A percentile compares a stretch with the other conserved stretches of the same genome.
Evolutionary conservation across 2,113 vertebrate genomes (phyloP).

Genomic region (human (Homo sapiens)): DNA sequence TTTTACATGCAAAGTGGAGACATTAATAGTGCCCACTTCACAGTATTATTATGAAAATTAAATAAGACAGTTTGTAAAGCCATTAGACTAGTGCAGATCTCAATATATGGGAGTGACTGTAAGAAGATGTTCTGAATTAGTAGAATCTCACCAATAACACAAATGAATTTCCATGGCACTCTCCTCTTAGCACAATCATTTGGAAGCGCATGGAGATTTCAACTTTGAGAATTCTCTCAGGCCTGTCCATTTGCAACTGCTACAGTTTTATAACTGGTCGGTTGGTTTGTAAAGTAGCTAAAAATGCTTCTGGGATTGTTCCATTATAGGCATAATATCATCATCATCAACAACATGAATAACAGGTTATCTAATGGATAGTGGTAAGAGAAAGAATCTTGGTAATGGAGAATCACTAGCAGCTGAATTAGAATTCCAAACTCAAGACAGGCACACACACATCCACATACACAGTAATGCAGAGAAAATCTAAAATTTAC

Average conservation of each 20-base stretch:
- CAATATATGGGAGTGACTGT: not conserved
- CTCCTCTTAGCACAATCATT: not conserved
- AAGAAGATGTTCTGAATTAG: not conserved
- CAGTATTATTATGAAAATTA: not conserved
- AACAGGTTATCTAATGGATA: not conserved
- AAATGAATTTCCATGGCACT: not conserved
- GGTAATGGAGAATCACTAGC: not conserved
- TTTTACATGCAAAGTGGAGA: not conserved
- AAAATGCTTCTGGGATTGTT: not conserved
- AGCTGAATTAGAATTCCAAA: constrained; percentile 12
- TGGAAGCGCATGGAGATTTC: not conserved
- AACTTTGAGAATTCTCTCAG: not conserved
- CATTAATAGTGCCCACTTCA: not conserved
- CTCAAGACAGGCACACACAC: not conserved
- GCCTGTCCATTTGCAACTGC: not conserved
- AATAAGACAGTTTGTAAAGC: not conserved
- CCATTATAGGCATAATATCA: not conserved
- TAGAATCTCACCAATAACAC: not conserved
- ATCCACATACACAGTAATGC: not conserved
- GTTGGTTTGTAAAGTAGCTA: not conserved
- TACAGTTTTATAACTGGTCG: not conserved
- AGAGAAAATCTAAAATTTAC: not conserved
- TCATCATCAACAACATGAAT: not conserved
- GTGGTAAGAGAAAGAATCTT: not conserved
- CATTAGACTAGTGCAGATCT: no score